Evolutionary conservation across 2,797 vertebrate genomes (phyloP), one percentile per base, ranked within the genome.

Genomic region (Rhincodon typus): DNA sequence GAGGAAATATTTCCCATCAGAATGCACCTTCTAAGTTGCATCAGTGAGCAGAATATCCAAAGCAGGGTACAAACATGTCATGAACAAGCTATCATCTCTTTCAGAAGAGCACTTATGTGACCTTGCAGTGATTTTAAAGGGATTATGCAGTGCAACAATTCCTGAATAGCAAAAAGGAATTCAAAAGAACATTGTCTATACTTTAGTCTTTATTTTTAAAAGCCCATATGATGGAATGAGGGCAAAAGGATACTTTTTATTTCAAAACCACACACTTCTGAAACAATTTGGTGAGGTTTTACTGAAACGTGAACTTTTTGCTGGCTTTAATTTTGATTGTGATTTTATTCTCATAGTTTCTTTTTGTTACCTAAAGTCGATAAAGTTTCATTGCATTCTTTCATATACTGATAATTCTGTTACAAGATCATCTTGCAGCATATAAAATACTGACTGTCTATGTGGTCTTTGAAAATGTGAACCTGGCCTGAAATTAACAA

Each of bases 401-500:
- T 72, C 42, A 46, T 50, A 53, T n/a, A 46, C 94, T 72, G 69
- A 50, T 27, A 72, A 53, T 72, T 53, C 69, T 50, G 5, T 13
- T 42, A 67, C 21, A 23, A 12, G 62, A 42, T 67, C 82, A 84
- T 23, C 38, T 42, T 27, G 67, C 62, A 93, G 3, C 62, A 38
- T 8, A 67, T 38, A 67, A 69, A 3, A 23, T n/a, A 69, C 38
- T 38, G 62, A 69, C 12, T 93, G 69, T 42, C 42, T 74, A 27
- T 42, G 34, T 74, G 42, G 25, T 50, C 94, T 94, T 30, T 46
- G 94, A 94, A 74, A 94, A 50, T 94, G 69, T 53, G 50, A 72
- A 94, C 70, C 69, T 70, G 93, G 69, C 93, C 62, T 94, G 38
- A 94, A 94, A 94, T 72, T 94, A 70, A 53, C 46, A 97, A 97